Evolutionary conservation across 2,888 invertebrate species (phyloP), one percentile per base, ranked within the genome.

Genomic region (Lordiphosa andalusiaca): DNA sequence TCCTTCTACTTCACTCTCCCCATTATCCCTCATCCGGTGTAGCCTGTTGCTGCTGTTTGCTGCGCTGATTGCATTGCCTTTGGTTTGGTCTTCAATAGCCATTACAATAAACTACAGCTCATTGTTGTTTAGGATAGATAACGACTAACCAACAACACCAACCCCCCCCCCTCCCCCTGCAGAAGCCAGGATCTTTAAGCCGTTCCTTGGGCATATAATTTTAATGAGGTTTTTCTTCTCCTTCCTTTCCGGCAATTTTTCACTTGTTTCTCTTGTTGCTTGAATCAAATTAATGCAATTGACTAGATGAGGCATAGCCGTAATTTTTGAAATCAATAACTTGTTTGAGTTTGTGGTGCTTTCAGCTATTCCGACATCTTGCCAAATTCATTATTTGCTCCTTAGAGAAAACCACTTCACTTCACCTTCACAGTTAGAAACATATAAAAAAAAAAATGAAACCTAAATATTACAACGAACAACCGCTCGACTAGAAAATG

Each of bases 351-450:
- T 73, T 66, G 47, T 56, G 64, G 67, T 59, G 78, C 78, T 73
- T 53, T 88, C 88, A 88, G 88, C 88, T 88, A 88, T 88, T 88
- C 88, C 88, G 88, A 88, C 88, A 88, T 88, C 88, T 88, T 88
- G 88, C 88, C 88, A 88, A 87, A 75, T 88, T 73, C 85, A 73
- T 77, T 83, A 86, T 80, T 80, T 86, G 85, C 30, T 30, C 30
- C 7, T 30, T 3, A 25, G 4, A 23, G 13, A n/a, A 9, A 41
- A 23, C 16, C 3, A 16, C 40, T 13, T n/a, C 38, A 1, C n/a
- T 19, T 12, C 60, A 53, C 35, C 41, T 44, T 7, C 19, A 40
- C 36, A 25, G 25, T 13, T 55, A 66, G 60, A 49, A 13, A 4
- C 61, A 53, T 61, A 2, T 61, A 69, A 64, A 68, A 2, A 16